Percentiles rank a stretch among this genome's conserved stretches.
Conservation (phyloP, 2,888 invertebrate species). For the Aspidiotus rigidus region DNA sequence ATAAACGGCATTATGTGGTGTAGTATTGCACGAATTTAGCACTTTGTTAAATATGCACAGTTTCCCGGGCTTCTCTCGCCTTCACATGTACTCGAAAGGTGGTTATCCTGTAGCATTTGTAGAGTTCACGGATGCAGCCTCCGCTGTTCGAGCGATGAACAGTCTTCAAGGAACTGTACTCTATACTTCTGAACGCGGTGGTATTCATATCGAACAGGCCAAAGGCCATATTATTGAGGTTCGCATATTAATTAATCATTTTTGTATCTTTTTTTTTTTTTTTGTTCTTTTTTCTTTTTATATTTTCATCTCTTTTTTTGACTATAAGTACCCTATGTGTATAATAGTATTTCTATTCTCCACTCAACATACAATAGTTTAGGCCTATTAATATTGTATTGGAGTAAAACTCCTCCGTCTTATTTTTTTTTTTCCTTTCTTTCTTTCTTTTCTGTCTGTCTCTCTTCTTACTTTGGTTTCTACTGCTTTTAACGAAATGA, state of each 20-base stretch:
- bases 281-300: constrained; percentile 3
- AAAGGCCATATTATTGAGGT: constrained; percentile 95
- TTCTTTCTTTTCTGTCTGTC: constrained; percentile 11
- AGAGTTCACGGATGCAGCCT: constrained; percentile 87
- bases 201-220: constrained; percentile 97
- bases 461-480: constrained; percentile 8
- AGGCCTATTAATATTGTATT: too few species aligned
- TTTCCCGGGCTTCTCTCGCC: constrained; percentile 96
- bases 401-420: not conserved
- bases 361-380: too few species aligned
- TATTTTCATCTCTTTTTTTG: not conserved
- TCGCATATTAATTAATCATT: constrained; percentile 34
- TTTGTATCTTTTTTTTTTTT: constrained; percentile 9
- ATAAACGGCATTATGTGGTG: constrained; percentile 17
- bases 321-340: not conserved
- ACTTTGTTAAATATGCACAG: constrained; percentile 52
- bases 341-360: too few species aligned
- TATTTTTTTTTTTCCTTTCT: not conserved
- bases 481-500: constrained; percentile 9
- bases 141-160: constrained; percentile 85
- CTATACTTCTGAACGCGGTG: constrained; percentile 91
- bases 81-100: constrained; percentile 87
- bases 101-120: constrained; percentile 94
- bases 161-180: constrained; percentile 92
- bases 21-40: constrained; percentile 30